Conservation (phyloP, 2,113 vertebrate genomes). For the Empidonax traillii region DNA sequence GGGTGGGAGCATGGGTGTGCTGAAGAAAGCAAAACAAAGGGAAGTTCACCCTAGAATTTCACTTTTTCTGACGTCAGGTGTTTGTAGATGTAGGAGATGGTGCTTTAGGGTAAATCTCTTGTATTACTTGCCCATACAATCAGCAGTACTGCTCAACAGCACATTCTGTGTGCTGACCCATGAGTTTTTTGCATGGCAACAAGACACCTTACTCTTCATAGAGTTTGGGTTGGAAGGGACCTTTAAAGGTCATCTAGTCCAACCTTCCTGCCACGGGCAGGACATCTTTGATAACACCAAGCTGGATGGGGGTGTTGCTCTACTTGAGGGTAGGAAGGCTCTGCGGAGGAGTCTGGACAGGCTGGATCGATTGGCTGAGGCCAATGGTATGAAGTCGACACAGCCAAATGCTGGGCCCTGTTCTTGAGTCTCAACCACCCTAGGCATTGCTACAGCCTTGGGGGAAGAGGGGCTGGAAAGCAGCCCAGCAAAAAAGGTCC, state of each 20-base stretch:
- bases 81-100: background rate
- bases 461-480: background rate
- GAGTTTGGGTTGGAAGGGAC: background rate
- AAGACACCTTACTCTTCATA: background rate
- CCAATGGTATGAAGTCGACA: fast-evolving
- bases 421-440: fast-evolving
- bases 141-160: background rate
- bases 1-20: background rate
- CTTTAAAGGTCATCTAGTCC: background rate
- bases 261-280: background rate
- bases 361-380: background rate
- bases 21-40: background rate
- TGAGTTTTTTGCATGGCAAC: background rate
- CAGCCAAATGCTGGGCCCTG: background rate
- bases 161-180: background rate
- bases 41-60: background rate
- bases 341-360: background rate
- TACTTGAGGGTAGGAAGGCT: background rate
- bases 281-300: background rate
- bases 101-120: background rate
- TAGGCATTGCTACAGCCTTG: background rate
- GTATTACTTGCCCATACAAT: background rate
- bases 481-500: background rate
- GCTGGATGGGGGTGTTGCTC: background rate
- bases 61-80: background rate